Evolutionary conservation across 1,140 invertebrate species (phyloP), one percentile per base, ranked within the genome.

Genomic region (Alviniconcha marisindica): DNA sequence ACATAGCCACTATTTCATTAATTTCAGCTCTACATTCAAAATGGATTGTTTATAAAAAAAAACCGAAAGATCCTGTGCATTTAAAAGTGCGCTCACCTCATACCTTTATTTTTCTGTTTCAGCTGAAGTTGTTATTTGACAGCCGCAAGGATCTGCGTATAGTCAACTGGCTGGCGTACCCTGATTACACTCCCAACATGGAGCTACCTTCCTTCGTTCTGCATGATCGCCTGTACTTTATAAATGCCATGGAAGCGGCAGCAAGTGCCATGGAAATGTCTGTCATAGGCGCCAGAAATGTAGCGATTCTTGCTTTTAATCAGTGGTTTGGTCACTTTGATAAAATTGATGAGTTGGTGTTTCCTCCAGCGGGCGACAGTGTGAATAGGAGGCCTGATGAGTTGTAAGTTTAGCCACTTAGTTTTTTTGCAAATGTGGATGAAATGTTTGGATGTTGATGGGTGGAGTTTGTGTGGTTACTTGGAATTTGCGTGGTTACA

Each of bases 221-320:
- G 0, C 90, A 95, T 85, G 92, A 94, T 77, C 90, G 92, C 14
- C 82, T 96, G 38, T 96, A 95, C 91, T 94, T 96, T 88, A 88
- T 95, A 0, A 96, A 96, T 94, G 94, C 94, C 14, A 95, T 96
- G 78, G 96, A 96, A 91, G 94, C 94, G 94, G 94, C 94, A 18
- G 95, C 95, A 1, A 96, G 95, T 91, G 95, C 96, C 0, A 96
- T 96, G 94, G 96, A 96, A 93, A 96, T 96, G 95, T 95, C 94
- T 91, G 93, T 94, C 28, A 94, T 96, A 81, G 94, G 93, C 71
- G 95, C 94, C 1, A 94, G 94, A 90, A 96, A 96, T 93, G 94
- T 95, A 48, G 96, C 95, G 28, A 91, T 95, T 74, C 91, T 96
- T 63, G 94, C 94, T 0, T 92, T 88, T 73, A 90, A 93, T 66